These are phyloP conservation scores for Oppia nitens DNA, from an alignment of 1,140 invertebrate genomes.

Conservation along the genomic window DNA sequence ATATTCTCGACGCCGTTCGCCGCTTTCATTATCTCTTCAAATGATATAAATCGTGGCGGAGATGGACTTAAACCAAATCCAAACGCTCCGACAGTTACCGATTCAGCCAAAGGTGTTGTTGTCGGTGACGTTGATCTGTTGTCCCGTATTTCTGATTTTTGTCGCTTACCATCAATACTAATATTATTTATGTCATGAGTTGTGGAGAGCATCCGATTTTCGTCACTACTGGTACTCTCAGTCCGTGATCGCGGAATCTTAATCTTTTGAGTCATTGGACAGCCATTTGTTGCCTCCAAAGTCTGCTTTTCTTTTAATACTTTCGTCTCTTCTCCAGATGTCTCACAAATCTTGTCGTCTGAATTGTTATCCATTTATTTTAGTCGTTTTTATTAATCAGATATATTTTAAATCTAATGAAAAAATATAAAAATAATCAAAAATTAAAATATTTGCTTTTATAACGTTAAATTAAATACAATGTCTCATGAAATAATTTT, in stretches of 20 bases:
- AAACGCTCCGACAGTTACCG: neutral
- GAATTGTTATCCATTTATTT: no score
- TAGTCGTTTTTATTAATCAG: no score
- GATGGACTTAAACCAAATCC: slow-evolving; percentile 25
- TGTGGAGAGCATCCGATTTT: neutral
- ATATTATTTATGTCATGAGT: neutral
- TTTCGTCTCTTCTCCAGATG: no score
- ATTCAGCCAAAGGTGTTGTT: neutral
- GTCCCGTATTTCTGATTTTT: neutral
- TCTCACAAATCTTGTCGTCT: no score
- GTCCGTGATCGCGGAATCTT: neutral
- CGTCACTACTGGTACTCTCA: neutral
- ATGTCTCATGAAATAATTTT: no score
- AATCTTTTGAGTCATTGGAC: neutral
- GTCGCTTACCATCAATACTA: neutral
- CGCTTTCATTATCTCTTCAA: slow-evolving; percentile 75
- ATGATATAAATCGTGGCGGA: slow-evolving; percentile 67
- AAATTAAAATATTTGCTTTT: no score
- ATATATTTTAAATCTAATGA: no score
- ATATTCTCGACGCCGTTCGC: slow-evolving; percentile 78
- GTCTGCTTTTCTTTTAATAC: neutral
- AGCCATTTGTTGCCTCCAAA: neutral
- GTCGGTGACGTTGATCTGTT: no score
- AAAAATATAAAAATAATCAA: no score
- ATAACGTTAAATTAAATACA: no score